A percentile compares a stretch with the other conserved stretches of the same genome.
phyloP scores from a whole-genome alignment of 2,797 vertebrate genomes.

The Rhinichthys osculus region DNA sequence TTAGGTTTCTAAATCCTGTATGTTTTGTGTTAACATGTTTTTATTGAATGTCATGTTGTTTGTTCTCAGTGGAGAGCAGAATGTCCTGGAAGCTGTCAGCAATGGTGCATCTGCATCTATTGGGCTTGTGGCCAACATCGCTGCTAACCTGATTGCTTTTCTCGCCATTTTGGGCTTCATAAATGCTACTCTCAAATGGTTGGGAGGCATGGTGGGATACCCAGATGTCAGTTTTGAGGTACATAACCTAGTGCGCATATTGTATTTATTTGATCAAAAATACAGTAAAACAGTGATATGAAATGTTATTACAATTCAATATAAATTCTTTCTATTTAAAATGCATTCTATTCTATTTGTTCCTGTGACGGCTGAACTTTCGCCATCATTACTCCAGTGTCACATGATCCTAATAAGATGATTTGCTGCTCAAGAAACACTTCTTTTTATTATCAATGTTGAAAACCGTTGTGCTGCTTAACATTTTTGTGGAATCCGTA shows the following conservation, averaged over 20 bases:
- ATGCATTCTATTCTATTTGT: no score
- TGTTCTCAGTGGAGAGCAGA: constrained; percentile 83
- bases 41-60: neutral
- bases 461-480: no score
- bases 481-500: neutral
- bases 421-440: neutral
- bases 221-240: constrained; percentile 91
- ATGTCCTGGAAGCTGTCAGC: constrained; percentile 92
- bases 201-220: constrained; percentile 89
- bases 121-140: constrained; percentile 89
- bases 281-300: neutral
- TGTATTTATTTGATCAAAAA: neutral
- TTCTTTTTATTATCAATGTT: no score
- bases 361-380: neutral
- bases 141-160: constrained; percentile 91
- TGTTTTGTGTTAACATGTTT: neutral
- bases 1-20: neutral
- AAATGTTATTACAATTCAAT: neutral
- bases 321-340: neutral
- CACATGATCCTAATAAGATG: neutral
- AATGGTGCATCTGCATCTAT: constrained; percentile 87
- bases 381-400: neutral
- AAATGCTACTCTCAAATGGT: constrained; percentile 86
- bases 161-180: constrained; percentile 89
- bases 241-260: neutral